Evolutionary conservation across 2,888 invertebrate species (phyloP).

Genomic region (Dendrolimus pini): DNA sequence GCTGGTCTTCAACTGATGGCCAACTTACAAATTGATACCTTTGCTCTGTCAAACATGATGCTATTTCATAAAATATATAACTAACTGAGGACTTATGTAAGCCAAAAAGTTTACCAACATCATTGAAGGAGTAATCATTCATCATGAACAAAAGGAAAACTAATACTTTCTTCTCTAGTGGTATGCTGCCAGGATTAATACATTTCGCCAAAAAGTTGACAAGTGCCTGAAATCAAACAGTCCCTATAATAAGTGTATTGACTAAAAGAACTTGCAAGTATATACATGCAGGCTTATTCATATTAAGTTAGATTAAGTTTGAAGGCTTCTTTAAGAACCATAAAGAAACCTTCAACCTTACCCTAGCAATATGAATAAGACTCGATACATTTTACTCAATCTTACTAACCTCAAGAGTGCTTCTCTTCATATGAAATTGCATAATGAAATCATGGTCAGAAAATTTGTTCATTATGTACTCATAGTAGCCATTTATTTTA

Average conservation of each 20-base stretch:
- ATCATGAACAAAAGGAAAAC: constrained; percentile 55
- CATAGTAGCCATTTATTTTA: constrained; percentile 36
- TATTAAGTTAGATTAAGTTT: too few species aligned
- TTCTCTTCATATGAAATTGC: constrained; percentile 48
- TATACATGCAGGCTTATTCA: too few species aligned
- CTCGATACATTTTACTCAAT: too few species aligned
- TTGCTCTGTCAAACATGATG: constrained; percentile 41
- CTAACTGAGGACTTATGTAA: constrained; percentile 58
- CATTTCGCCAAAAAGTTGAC: constrained; percentile 38
- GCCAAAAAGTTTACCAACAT: constrained; percentile 51
- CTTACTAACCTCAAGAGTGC: constrained; percentile 46
- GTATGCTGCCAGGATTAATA: constrained; percentile 34
- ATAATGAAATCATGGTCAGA: constrained; percentile 44
- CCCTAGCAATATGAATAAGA: too few species aligned
- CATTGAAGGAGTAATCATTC: constrained; percentile 52
- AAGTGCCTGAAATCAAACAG: constrained; percentile 43
- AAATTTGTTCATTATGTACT: constrained; percentile 37
- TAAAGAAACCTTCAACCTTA: too few species aligned
- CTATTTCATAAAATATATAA: constrained; percentile 57
- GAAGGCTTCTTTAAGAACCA: too few species aligned
- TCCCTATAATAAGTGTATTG: too few species aligned
- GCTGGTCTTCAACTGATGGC: constrained; percentile 62
- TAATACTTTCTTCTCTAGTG: constrained; percentile 61
- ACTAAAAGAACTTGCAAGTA: too few species aligned
- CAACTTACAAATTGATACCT: constrained; percentile 52